These are phyloP conservation scores for Isurus oxyrinchus DNA, from an alignment of 2,113 vertebrate genomes.

Conservation along the genomic window DNA sequence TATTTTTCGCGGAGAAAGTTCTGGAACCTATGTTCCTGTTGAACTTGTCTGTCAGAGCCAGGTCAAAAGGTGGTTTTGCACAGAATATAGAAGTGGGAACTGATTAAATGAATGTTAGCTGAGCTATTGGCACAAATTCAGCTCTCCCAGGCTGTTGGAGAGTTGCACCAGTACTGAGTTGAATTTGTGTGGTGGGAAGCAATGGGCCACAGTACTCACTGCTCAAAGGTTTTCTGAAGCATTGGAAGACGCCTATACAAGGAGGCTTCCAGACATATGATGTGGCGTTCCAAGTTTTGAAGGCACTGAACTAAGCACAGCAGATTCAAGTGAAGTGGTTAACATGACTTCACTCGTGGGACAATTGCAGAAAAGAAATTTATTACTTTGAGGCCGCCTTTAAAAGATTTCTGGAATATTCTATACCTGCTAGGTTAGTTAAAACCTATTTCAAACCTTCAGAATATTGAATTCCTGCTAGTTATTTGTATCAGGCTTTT, in stretches of 20 bases:
- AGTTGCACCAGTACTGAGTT: not conserved
- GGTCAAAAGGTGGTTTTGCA: not conserved
- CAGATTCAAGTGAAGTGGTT: not conserved
- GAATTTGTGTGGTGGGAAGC: not conserved
- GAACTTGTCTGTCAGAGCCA: not conserved
- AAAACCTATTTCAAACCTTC: not conserved
- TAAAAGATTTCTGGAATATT: not conserved
- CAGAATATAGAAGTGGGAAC: not conserved
- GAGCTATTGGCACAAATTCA: not conserved
- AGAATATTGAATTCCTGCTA: not conserved
- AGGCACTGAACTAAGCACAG: not conserved
- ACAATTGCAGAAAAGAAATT: not conserved
- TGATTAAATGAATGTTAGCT: not conserved
- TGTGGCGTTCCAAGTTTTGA: not conserved
- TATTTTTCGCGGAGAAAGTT: not conserved
- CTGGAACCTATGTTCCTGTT: not conserved
- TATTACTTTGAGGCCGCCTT: not conserved
- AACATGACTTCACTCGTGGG: not conserved
- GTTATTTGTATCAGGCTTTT: not conserved
- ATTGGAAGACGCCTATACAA: not conserved
- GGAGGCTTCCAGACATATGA: not conserved
- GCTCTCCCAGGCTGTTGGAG: not conserved
- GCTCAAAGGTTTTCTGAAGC: not conserved
- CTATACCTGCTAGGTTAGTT: not conserved
- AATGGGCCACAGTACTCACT: not conserved